Evolutionary conservation across 2,888 invertebrate species (phyloP).

Genomic region (Drosophila ochracea): DNA sequence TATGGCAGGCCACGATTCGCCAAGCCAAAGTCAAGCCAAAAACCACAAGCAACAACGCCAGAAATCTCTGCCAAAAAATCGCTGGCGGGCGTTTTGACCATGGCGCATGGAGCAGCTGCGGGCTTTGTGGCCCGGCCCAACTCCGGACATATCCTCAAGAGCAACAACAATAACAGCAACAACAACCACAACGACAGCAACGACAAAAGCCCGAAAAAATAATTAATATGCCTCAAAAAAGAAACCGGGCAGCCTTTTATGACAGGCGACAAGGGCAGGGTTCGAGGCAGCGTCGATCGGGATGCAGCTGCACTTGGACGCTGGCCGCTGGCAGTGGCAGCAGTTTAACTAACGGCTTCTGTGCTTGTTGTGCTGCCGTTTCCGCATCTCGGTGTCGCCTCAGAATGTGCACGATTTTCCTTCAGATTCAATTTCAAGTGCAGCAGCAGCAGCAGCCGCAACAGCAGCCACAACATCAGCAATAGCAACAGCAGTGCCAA

Average conservation of each 20-base stretch:
- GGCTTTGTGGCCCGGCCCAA: conserved; percentile 61
- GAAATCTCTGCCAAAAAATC: conserved; percentile 76
- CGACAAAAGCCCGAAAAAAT: conserved; percentile 75
- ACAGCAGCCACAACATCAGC: conserved; percentile 41
- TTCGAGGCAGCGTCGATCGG: conserved; percentile 56
- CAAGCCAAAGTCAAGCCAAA: conserved; percentile 27
- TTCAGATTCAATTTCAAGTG: conserved; percentile 82
- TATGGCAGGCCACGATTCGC: conserved; percentile 67
- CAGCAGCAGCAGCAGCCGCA: conserved; percentile 61
- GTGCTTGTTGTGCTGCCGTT: conserved; percentile 81
- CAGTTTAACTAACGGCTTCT: conserved; percentile 82
- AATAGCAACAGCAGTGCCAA: conserved; percentile 59
- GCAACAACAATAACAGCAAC: conserved; percentile 49
- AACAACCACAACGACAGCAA: conserved; percentile 57
- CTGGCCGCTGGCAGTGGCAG: conserved; percentile 60
- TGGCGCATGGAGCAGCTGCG: conserved; percentile 60
- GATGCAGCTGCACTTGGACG: conserved; percentile 77
- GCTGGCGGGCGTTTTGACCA: conserved; percentile 74
- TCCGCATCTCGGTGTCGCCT: conserved; percentile 83
- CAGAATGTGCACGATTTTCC: conserved; percentile 80
- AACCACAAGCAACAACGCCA: conserved; percentile 39
- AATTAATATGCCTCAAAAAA: conserved; percentile 83
- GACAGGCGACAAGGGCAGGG: conserved; percentile 81
- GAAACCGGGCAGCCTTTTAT: conserved; percentile 73
- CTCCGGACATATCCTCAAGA: conserved; percentile 69